Evolutionary conservation across 2,113 vertebrate species (phyloP), one percentile per base, ranked within the genome.

Genomic region (Chloropsis hardwickii): DNA sequence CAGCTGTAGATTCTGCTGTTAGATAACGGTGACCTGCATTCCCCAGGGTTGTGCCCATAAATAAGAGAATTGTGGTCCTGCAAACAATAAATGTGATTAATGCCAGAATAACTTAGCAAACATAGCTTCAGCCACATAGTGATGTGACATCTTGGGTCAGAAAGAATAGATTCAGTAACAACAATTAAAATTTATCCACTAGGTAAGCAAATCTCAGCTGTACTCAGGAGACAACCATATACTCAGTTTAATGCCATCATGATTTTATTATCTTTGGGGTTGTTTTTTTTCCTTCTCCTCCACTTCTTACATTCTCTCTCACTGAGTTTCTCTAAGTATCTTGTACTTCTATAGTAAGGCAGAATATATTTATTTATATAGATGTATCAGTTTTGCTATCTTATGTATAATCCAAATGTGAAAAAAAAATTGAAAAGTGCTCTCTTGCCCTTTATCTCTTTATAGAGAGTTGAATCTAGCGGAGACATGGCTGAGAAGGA

Each of bases 81-180:
- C 76, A 61, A 97, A 97, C 71, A 97, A 95, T 96, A 97, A 97
- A 97, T 97, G 90, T 96, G 97, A 98, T 98, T 98, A 98, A 97
- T 11, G 95, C 90, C 97, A 98, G 92, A 96, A 97, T 97, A 97
- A 97, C 92, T 98, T 97, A 97, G 95, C 92, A 96, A 97, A 37
- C 74, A 92, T 40, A 91, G 86, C 92, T 95, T 97, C 92, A 97
- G 82, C 74, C 64, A 96, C 87, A 73, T 72, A 92, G 93, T 87
- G 88, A 89, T 97, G 85, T 97, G 95, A 97, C 95, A 95, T 73
- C 89, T 91, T 82, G 90, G 95, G 96, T 98, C 96, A 97, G 95
- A 94, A 97, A 76, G 37, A 97, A 97, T 62, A 85, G 64, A 92
- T 91, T 84, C 74, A 88, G 90, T 61, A 95, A 92, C 64, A 95